Conservation (phyloP, 2,113 vertebrate species). For the Dascyllus trimaculatus region DNA sequence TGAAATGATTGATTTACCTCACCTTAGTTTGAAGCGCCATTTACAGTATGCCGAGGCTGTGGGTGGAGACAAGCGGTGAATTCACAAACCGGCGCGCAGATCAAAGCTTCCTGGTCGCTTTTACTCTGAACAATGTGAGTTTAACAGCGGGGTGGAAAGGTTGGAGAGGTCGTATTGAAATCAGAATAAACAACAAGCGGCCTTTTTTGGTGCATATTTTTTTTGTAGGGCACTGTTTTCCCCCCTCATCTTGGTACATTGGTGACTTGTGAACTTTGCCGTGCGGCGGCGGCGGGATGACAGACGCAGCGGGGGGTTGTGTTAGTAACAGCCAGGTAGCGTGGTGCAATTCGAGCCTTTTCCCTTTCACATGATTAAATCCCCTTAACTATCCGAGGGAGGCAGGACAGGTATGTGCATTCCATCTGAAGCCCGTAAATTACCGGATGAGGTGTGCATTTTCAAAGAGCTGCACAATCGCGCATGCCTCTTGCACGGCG, state of each 20-base stretch:
- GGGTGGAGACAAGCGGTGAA: slow-evolving; percentile 34
- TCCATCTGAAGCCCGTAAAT: slow-evolving; percentile 47
- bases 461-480: slow-evolving; percentile 48
- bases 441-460: slow-evolving; percentile 24
- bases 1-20: slow-evolving; percentile 61
- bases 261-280: neutral
- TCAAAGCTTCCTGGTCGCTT: slow-evolving; percentile 34
- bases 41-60: slow-evolving; percentile 51
- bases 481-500: neutral
- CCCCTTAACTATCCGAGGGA: slow-evolving; percentile 45
- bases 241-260: neutral
- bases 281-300: slow-evolving; percentile 1
- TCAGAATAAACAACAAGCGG: slow-evolving; percentile 1
- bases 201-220: neutral
- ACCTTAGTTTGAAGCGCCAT: slow-evolving; percentile 29
- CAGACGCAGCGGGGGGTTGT: slow-evolving; percentile 16
- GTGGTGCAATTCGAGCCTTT: slow-evolving; percentile 27
- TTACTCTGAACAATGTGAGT: neutral
- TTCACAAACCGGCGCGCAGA: slow-evolving; percentile 34
- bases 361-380: slow-evolving; percentile 50
- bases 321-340: slow-evolving; percentile 34
- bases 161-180: neutral
- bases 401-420: slow-evolving; percentile 31
- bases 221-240: no score
- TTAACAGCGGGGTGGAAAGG: neutral